Conservation (phyloP, 2,797 vertebrate genomes). For the Anguilla obscura region DNA sequence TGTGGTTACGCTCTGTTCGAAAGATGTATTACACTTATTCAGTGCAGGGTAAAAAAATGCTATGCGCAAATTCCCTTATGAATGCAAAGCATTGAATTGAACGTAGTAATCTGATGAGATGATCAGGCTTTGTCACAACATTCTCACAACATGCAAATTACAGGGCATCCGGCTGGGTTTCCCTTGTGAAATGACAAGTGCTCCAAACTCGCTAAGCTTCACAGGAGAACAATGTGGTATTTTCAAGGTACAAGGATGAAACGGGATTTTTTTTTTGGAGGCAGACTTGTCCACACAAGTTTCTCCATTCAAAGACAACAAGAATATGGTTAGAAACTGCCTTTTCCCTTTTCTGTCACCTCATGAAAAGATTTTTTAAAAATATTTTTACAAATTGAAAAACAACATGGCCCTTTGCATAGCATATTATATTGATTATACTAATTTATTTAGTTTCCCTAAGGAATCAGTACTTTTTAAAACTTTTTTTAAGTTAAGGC, state of each 20-base stretch:
- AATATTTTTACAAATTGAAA: not conserved
- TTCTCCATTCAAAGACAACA: conserved; percentile 40
- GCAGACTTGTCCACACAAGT: conserved; percentile 55
- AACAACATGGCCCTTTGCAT: not conserved
- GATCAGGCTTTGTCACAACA: conserved; percentile 37
- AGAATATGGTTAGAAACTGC: conserved; percentile 47
- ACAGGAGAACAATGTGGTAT: conserved; percentile 55
- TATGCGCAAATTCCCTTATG: not conserved
- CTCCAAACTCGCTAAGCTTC: conserved; percentile 61
- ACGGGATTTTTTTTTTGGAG: conserved; percentile 49
- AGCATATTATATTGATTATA: not conserved
- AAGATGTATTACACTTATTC: not conserved
- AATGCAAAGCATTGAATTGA: not conserved
- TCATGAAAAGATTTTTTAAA: not conserved
- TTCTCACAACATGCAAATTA: conserved; percentile 58
- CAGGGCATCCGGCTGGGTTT: conserved; percentile 60
- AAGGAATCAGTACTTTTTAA: not conserved
- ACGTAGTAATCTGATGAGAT: conserved; percentile 18
- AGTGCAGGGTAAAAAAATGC: not conserved
- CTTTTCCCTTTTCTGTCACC: conserved; percentile 26
- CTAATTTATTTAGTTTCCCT: not conserved
- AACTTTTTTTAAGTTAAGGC: not conserved
- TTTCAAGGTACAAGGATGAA: conserved; percentile 47
- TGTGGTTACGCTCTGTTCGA: not conserved
- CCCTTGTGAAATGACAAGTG: conserved; percentile 64